Conservation (phyloP, 2,888 invertebrate genomes). For the Hypselothyrea guttata region DNA sequence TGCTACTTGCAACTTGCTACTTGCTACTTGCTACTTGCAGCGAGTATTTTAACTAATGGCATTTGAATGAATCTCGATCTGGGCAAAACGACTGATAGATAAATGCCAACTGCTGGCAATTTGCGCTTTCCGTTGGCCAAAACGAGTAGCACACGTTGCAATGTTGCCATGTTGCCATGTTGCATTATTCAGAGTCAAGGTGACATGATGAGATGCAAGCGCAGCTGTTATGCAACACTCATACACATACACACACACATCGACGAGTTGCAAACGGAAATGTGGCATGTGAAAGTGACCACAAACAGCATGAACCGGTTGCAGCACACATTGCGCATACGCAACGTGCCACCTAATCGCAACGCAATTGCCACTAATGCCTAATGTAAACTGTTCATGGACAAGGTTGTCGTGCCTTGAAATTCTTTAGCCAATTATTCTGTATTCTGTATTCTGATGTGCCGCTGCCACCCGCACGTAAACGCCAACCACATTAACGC, state of each 20-base stretch:
- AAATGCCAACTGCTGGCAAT: constrained; percentile 28
- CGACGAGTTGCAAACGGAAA: constrained; percentile 53
- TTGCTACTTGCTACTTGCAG: too few species aligned
- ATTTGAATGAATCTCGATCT: constrained; percentile 35
- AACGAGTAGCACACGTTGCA: constrained; percentile 20
- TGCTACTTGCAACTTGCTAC: too few species aligned
- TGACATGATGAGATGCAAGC: constrained; percentile 56
- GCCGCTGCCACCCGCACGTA: constrained; percentile 59
- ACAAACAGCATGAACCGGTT: constrained; percentile 40
- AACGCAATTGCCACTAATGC: constrained; percentile 3
- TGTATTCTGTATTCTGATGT: too few species aligned
- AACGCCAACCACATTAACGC: constrained; percentile 32
- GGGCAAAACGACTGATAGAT: constrained; percentile 29
- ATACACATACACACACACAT: background rate
- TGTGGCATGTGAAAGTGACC: constrained; percentile 67
- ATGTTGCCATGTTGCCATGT: too few species aligned
- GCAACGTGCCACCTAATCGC: constrained; percentile 13
- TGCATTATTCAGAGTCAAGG: constrained; percentile 69
- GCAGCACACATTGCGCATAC: constrained; percentile 55
- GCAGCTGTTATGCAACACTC: constrained; percentile 51
- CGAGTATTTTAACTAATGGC: constrained; percentile 37
- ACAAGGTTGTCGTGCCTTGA: constrained; percentile 57
- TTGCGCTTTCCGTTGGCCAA: constrained; percentile 41
- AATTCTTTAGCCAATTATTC: constrained; percentile 62
- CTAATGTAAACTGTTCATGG: constrained; percentile 35